These are phyloP conservation scores for Hycleus cichorii DNA, from an alignment of 1,140 invertebrate genomes.

Conservation along the genomic window DNA sequence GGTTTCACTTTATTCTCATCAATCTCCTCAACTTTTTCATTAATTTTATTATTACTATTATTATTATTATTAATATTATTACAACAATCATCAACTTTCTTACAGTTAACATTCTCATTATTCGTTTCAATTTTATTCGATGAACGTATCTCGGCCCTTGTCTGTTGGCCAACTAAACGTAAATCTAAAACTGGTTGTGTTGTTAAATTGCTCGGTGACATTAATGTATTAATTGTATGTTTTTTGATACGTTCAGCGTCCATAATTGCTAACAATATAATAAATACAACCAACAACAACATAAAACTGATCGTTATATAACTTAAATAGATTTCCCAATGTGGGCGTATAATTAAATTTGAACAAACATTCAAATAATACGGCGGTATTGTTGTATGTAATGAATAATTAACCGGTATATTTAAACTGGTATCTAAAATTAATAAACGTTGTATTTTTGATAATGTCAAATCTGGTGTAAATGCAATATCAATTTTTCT, in stretches of 20 bases:
- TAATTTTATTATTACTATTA: too few relatives aligned
- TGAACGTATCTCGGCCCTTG: conserved; percentile 32
- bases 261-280: conserved; percentile 62
- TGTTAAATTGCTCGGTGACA: conserved; percentile 39
- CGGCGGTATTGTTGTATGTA: conserved; percentile 74
- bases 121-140: conserved; percentile 21
- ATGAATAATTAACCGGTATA: conserved; percentile 58
- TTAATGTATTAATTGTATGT: conserved; percentile 29
- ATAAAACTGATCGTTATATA: conserved; percentile 59
- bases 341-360: conserved; percentile 63
- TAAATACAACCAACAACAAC: conserved; percentile 55
- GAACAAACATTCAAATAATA: conserved; percentile 68
- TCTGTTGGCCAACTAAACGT: conserved; percentile 38
- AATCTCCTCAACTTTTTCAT: conserved; percentile 5
- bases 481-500: conserved; percentile 85
- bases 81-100: neutral
- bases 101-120: conserved; percentile 8
- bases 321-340: conserved; percentile 70
- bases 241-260: conserved; percentile 67
- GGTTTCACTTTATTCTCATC: conserved; percentile 19
- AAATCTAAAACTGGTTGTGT: conserved; percentile 54
- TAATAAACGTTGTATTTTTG: conserved; percentile 61
- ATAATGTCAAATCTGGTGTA: conserved; percentile 86
- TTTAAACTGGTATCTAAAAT: conserved; percentile 53
- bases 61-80: conserved; percentile 13